phyloP scores from a whole-genome alignment of 64 coral and sea anemone species.

The Actinia equina region DNA sequence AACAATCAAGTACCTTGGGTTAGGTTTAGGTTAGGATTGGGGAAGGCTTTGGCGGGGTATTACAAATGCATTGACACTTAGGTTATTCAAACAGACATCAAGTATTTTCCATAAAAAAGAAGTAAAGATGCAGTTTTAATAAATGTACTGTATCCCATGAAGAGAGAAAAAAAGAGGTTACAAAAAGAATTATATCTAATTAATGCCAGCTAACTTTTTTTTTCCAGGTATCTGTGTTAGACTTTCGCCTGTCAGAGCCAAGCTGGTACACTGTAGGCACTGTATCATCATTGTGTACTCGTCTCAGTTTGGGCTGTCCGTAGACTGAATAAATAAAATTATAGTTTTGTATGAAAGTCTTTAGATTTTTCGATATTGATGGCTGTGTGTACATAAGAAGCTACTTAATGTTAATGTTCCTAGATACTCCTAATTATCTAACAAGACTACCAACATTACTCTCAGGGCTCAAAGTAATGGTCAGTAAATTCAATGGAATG shows the following conservation, averaged over 20 bases:
- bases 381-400: neutral
- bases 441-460: neutral
- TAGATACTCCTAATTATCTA: neutral
- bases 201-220: conserved; percentile 5
- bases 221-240: conserved; percentile 52
- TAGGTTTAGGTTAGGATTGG: no score
- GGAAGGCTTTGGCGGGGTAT: no score
- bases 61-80: no score
- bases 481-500: no score
- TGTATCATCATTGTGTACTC: conserved; percentile 46
- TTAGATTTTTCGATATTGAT: conserved; percentile 9
- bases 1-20: no score
- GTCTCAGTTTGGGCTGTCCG: conserved; percentile 56
- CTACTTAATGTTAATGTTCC: neutral
- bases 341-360: neutral
- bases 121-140: no score
- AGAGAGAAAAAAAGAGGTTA: neutral
- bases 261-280: conserved; percentile 90
- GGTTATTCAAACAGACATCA: no score
- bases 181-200: neutral
- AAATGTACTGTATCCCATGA: no score
- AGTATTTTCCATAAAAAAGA: no score
- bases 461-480: no score
- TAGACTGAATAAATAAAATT: conserved; percentile 44
- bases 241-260: conserved; percentile 89